A percentile compares a stretch with the other conserved stretches of the same genome.
These are phyloP conservation scores for Oncorhynchus nerka DNA, from an alignment of 2,113 vertebrate species.

Conservation along the genomic window DNA sequence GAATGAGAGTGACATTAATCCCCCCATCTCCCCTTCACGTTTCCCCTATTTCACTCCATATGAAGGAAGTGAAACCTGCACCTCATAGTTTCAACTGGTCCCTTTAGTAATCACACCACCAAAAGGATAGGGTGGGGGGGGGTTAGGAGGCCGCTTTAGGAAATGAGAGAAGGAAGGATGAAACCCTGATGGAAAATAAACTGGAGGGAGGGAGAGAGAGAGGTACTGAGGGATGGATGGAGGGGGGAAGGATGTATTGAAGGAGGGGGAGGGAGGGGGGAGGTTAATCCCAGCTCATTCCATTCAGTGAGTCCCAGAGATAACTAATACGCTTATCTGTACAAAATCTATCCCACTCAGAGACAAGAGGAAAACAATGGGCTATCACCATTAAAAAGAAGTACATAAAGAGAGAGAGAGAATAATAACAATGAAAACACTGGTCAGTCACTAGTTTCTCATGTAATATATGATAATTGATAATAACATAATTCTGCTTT, in stretches of 20 bases:
- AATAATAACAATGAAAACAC: neutral
- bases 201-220: neutral
- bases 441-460: too few relatives aligned
- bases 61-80: too few relatives aligned
- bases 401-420: neutral
- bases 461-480: too few relatives aligned
- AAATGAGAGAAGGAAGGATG: constrained; percentile 33
- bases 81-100: too few relatives aligned
- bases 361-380: constrained; percentile 33
- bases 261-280: too few relatives aligned
- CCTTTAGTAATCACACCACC: too few relatives aligned
- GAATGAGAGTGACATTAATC: too few relatives aligned
- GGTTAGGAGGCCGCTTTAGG: constrained; percentile 13
- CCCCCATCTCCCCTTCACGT: neutral
- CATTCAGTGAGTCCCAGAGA: constrained; percentile 23
- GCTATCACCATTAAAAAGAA: constrained; percentile 10
- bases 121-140: too few relatives aligned
- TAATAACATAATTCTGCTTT: neutral
- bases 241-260: too few relatives aligned
- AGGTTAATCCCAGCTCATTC: constrained; percentile 17
- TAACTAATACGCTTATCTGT: constrained; percentile 45
- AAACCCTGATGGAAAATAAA: constrained; percentile 15
- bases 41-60: neutral
- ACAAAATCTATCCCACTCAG: constrained; percentile 21
- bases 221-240: neutral